These are phyloP conservation scores for Ptychobarbus kaznakovi DNA, from an alignment of 2,797 vertebrate genomes.

Conservation along the genomic window DNA sequence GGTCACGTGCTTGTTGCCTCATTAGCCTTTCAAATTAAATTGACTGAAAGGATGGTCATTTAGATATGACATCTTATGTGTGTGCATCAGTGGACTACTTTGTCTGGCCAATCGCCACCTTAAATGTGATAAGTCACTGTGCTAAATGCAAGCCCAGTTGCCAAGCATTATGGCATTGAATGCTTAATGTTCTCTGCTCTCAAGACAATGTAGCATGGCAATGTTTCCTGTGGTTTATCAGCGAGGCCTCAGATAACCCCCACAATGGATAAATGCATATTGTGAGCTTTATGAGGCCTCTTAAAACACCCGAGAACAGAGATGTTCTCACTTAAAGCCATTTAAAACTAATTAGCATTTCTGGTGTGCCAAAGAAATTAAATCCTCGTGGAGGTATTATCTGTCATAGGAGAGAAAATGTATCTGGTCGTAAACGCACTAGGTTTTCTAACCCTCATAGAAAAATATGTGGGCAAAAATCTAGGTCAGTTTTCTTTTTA, in stretches of 20 bases:
- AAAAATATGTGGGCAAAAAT: slow-evolving; percentile 38
- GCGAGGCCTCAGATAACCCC: slow-evolving; percentile 15
- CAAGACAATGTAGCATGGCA: slow-evolving; percentile 25
- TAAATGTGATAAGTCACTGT: slow-evolving; percentile 64
- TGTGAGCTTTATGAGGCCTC: slow-evolving; percentile 49
- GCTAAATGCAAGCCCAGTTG: slow-evolving; percentile 56
- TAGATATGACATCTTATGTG: neutral
- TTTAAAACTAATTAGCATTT: slow-evolving; percentile 46
- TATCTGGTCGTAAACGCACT: slow-evolving; percentile 52
- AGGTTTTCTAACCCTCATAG: slow-evolving; percentile 35
- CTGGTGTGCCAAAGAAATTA: slow-evolving; percentile 19
- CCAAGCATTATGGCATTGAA: slow-evolving; percentile 61
- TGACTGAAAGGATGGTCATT: neutral
- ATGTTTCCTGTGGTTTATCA: slow-evolving; percentile 36
- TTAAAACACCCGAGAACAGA: slow-evolving; percentile 42
- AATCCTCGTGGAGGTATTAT: slow-evolving; percentile 40
- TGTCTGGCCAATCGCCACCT: slow-evolving; percentile 37
- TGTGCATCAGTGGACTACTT: slow-evolving; percentile 11
- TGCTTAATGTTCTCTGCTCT: slow-evolving; percentile 47
- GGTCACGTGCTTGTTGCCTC: neutral
- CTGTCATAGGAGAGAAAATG: slow-evolving; percentile 50
- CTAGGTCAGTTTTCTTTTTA: slow-evolving; percentile 41
- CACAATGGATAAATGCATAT: slow-evolving; percentile 28
- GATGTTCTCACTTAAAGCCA: slow-evolving; percentile 42
- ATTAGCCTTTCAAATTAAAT: slow-evolving; percentile 12